Percentiles rank a stretch among this genome's conserved stretches.
Conservation (phyloP, 2,888 invertebrate genomes). For the Rhyacophila evoluta region DNA sequence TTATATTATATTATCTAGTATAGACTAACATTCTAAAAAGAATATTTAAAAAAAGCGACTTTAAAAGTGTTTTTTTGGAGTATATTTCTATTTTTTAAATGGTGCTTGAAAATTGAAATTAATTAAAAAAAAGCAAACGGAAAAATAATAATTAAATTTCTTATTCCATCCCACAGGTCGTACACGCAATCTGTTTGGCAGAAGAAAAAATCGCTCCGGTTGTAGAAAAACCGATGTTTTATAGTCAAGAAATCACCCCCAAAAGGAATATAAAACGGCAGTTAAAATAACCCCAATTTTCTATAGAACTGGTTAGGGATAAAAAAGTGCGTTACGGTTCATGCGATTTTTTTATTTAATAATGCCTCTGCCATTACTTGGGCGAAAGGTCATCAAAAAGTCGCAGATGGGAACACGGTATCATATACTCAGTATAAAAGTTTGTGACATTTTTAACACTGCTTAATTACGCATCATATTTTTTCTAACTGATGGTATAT, state of each 20-base stretch:
- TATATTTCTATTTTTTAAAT: no score
- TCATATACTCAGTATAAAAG: no score
- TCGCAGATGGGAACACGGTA: background rate
- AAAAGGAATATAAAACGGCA: constrained; percentile 36
- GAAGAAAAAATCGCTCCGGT: background rate
- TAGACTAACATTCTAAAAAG: no score
- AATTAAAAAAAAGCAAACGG: no score
- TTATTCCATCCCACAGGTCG: background rate
- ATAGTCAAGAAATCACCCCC: constrained; percentile 27
- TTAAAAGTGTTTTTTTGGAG: no score
- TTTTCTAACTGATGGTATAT: no score
- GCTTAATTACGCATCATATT: no score
- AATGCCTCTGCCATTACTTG: background rate
- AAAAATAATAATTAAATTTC: background rate
- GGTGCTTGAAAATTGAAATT: no score
- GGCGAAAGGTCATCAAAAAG: background rate
- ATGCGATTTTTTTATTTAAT: constrained; percentile 19
- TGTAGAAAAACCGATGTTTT: constrained; percentile 27
- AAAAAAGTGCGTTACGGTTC: constrained; percentile 4
- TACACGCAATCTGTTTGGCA: background rate
- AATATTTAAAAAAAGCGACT: no score
- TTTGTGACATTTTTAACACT: no score
- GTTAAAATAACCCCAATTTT: constrained; percentile 33
- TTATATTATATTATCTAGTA: no score
- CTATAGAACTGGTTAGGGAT: background rate